Evolutionary conservation across 2,797 vertebrate genomes (phyloP).

Genomic region (Iguana delicatissima): DNA sequence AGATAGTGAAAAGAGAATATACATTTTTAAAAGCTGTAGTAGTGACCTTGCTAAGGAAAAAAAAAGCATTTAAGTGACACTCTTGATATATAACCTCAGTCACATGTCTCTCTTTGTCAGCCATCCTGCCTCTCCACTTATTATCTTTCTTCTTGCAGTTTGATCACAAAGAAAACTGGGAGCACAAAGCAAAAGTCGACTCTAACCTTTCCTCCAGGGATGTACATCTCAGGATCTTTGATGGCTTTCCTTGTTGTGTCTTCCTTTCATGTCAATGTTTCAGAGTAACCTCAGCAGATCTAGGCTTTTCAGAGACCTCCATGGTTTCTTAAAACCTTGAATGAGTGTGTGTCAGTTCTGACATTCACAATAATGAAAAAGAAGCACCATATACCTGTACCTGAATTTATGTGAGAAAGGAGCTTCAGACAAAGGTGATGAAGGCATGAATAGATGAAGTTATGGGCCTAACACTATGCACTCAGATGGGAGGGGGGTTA

Average conservation of each 20-base stretch:
- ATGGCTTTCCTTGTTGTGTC: slow-evolving; percentile 1
- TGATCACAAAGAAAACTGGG: slow-evolving; percentile 8
- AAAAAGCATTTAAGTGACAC: background rate
- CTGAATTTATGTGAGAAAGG: background rate
- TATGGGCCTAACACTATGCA: background rate
- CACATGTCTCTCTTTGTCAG: background rate
- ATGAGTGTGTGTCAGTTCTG: background rate
- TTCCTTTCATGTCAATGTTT: slow-evolving; percentile 5
- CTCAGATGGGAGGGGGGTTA: too few relatives aligned
- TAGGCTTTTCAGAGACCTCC: background rate
- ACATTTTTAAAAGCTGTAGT: background rate
- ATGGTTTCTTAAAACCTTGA: background rate
- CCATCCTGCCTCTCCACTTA: background rate
- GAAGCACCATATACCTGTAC: background rate
- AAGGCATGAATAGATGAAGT: background rate
- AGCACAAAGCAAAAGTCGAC: slow-evolving; percentile 1
- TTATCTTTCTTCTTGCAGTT: background rate
- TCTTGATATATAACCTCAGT: background rate
- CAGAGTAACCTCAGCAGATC: background rate
- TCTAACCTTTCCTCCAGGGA: background rate
- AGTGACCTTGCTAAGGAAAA: background rate
- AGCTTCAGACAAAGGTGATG: background rate
- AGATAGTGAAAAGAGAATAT: background rate
- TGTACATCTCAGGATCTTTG: background rate
- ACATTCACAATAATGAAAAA: background rate